Percentiles rank a stretch among this genome's conserved stretches.
These are phyloP conservation scores for Tarsius wallacei DNA, from an alignment of 2,797 vertebrate species.

Conservation along the genomic window DNA sequence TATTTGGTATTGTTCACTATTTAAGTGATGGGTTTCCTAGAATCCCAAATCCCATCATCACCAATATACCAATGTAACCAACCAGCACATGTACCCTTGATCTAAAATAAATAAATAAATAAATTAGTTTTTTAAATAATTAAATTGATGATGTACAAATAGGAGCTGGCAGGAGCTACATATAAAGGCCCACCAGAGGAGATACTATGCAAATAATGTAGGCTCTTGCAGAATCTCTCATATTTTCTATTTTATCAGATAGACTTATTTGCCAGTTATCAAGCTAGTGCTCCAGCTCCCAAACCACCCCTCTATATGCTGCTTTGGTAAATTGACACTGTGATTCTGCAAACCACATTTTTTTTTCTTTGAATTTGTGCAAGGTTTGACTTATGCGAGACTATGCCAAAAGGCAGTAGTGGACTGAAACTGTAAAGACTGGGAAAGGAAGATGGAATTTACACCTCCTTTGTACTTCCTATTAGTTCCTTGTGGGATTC, in stretches of 20 bases:
- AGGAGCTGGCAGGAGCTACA: background rate
- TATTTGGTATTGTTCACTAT: too few species aligned
- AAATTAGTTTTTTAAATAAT: background rate
- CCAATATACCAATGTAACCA: too few species aligned
- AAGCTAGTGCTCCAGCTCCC: background rate
- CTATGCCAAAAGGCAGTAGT: background rate
- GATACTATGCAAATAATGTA: background rate
- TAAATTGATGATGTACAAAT: background rate
- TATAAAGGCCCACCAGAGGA: background rate
- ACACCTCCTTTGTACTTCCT: background rate
- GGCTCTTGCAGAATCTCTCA: background rate
- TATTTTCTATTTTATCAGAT: background rate
- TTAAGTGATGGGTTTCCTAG: too few species aligned
- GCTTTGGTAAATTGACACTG: background rate
- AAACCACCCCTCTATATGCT: background rate
- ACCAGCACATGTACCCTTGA: too few species aligned
- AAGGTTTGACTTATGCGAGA: background rate
- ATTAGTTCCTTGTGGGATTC: rapidly evolving
- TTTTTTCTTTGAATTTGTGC: background rate
- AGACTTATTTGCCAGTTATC: background rate
- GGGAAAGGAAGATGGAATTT: background rate
- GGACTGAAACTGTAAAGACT: background rate
- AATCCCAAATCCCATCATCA: too few species aligned
- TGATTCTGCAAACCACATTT: background rate
- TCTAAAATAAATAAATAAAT: too few species aligned